Percentiles rank a stretch among this genome's conserved stretches.
These are phyloP conservation scores for Harpalus rufipes DNA, from an alignment of 2,888 invertebrate genomes.

Conservation along the genomic window DNA sequence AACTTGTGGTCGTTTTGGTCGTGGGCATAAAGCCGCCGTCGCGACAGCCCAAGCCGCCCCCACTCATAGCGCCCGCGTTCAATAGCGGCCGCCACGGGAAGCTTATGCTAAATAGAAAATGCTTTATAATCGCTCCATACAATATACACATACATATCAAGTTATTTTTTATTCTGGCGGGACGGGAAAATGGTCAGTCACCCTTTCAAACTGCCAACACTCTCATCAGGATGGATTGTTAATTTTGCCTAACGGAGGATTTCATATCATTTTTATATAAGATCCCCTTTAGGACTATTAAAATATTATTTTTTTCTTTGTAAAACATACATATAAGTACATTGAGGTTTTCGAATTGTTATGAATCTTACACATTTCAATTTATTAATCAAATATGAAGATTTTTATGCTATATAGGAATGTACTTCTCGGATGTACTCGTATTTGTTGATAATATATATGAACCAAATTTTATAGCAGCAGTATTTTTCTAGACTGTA, in stretches of 20 bases:
- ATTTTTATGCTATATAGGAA: too few species aligned
- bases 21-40: slow-evolving; percentile 35
- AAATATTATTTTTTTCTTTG: too few species aligned
- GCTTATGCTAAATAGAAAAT: slow-evolving; percentile 52
- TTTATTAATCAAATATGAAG: too few species aligned
- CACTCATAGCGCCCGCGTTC: not conserved
- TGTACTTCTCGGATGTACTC: too few species aligned
- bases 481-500: too few species aligned
- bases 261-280: not conserved
- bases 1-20: slow-evolving; percentile 26
- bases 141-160: not conserved
- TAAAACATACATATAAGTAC: too few species aligned
- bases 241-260: not conserved
- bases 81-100: slow-evolving; percentile 42
- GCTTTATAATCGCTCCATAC: slow-evolving; percentile 30
- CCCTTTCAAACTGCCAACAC: not conserved
- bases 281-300: not conserved
- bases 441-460: too few species aligned
- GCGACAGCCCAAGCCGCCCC: slow-evolving; percentile 25
- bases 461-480: too few species aligned
- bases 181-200: not conserved
- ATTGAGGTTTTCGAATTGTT: too few species aligned
- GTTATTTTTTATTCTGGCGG: slow-evolving; percentile 35
- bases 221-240: not conserved
- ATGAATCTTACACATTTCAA: too few species aligned